phyloP scores from a whole-genome alignment of 35 echinoderm and acorn worm species.

The Heliocidaris tuberculata region DNA sequence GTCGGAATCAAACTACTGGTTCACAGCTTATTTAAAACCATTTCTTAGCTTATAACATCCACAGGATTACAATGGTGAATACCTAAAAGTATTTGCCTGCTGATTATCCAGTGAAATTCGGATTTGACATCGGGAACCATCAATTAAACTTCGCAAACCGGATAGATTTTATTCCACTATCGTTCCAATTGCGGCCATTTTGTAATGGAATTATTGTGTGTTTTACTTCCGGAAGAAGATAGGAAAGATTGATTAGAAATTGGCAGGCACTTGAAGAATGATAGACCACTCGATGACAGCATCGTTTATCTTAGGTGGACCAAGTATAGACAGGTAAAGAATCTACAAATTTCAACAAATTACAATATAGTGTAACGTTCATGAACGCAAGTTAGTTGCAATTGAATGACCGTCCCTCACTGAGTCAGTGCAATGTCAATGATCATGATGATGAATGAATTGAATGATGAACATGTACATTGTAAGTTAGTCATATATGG shows the following conservation, averaged over 20 bases:
- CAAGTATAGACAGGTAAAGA: background rate
- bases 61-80: background rate
- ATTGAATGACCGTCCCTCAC: no score
- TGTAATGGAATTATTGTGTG: constrained; percentile 45
- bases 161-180: background rate
- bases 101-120: background rate
- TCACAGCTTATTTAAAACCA: background rate
- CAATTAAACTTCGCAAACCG: background rate
- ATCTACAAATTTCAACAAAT: no score
- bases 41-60: background rate
- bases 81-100: background rate
- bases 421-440: no score
- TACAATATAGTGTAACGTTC: no score
- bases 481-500: no score
- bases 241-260: constrained; percentile 31
- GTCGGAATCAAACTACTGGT: background rate
- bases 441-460: no score
- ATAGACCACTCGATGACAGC: background rate
- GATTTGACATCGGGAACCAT: background rate
- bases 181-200: constrained; percentile 42
- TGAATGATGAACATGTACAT: no score
- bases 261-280: constrained; percentile 15
- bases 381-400: no score
- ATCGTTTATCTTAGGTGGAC: background rate
- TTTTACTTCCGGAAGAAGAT: constrained; percentile 54